Percentiles rank a stretch among this genome's conserved stretches.
These are phyloP conservation scores for Pemphredon lugubris DNA, from an alignment of 2,888 invertebrate genomes.

Conservation along the genomic window DNA sequence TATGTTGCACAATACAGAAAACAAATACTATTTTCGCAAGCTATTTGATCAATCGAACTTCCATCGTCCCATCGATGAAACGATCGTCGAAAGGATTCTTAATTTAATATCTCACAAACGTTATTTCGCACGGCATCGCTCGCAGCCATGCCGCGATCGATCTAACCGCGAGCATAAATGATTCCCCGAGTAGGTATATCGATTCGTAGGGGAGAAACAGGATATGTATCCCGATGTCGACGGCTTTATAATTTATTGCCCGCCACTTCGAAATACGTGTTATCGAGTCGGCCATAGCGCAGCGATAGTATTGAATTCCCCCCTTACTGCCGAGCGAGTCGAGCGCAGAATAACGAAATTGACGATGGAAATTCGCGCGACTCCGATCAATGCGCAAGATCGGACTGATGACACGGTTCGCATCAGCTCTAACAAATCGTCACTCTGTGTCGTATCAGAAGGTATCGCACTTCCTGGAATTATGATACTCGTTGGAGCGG, in stretches of 20 bases:
- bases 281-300: background rate
- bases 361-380: background rate
- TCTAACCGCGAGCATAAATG: background rate
- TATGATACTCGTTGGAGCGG: conserved; percentile 18
- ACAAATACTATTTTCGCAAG: too few relatives aligned
- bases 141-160: too few relatives aligned
- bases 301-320: background rate
- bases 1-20: too few relatives aligned
- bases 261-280: background rate
- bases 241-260: too few relatives aligned
- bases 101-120: too few relatives aligned
- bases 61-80: too few relatives aligned
- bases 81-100: too few relatives aligned
- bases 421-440: conserved; percentile 17
- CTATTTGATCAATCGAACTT: too few relatives aligned
- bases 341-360: background rate
- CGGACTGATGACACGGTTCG: background rate
- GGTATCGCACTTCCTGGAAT: conserved; percentile 39
- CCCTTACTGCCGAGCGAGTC: background rate
- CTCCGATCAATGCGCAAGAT: background rate
- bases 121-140: too few relatives aligned
- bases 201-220: too few relatives aligned
- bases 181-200: too few relatives aligned
- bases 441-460: conserved; percentile 5
- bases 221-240: too few relatives aligned